These are phyloP conservation scores for Halocynthia aurantium DNA, from an alignment of 23 tunicate genomes.

Conservation along the genomic window DNA sequence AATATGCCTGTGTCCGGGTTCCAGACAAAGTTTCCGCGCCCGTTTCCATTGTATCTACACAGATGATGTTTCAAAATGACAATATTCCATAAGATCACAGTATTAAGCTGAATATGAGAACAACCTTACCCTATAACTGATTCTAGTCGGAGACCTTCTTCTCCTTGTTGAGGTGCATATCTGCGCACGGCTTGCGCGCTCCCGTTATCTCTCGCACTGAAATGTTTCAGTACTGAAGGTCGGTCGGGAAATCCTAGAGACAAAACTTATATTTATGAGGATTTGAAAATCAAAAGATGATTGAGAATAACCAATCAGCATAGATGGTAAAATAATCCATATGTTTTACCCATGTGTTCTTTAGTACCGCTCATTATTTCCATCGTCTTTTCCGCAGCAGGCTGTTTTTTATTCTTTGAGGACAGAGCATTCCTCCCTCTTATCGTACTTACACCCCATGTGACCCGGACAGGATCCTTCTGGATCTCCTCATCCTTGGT, in stretches of 20 bases:
- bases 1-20: slow-evolving; percentile 70
- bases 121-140: slow-evolving; percentile 65
- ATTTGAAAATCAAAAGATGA: too few species aligned
- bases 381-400: background rate
- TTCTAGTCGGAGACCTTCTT: slow-evolving; percentile 51
- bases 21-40: slow-evolving; percentile 77
- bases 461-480: slow-evolving; percentile 6
- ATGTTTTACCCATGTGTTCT: too few species aligned
- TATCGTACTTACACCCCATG: slow-evolving; percentile 18
- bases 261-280: too few species aligned
- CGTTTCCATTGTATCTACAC: slow-evolving; percentile 83
- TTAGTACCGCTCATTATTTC: too few species aligned
- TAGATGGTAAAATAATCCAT: too few species aligned
- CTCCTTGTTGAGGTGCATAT: slow-evolving; percentile 55
- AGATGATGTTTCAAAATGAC: too few species aligned
- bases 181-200: slow-evolving; percentile 31
- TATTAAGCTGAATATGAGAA: background rate
- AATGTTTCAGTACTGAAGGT: slow-evolving; percentile 65
- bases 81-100: too few species aligned
- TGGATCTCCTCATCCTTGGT: background rate
- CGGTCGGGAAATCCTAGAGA: slow-evolving; percentile 16
- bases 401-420: slow-evolving; percentile 6
- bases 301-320: too few species aligned
- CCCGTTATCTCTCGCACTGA: slow-evolving; percentile 9
- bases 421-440: slow-evolving; percentile 22